These are phyloP conservation scores for Sinocyclocheilus rhinocerous DNA, from an alignment of 2,113 vertebrate genomes.

Conservation along the genomic window DNA sequence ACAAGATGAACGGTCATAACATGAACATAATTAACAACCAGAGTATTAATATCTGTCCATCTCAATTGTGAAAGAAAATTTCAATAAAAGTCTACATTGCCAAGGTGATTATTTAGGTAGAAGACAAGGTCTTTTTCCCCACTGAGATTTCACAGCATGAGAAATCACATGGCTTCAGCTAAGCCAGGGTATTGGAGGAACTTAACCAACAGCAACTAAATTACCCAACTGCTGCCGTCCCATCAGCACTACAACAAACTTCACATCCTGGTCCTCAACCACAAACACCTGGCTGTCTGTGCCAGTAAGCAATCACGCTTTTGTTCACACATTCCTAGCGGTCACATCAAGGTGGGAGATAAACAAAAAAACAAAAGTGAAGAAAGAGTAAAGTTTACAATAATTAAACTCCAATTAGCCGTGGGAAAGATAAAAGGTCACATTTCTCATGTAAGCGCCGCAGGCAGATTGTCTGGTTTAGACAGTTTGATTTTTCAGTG, in stretches of 20 bases:
- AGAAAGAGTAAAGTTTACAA: neutral
- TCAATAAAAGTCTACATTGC: neutral
- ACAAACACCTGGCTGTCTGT: constrained; percentile 49
- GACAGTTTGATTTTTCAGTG: neutral
- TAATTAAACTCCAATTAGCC: neutral
- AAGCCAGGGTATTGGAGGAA: neutral
- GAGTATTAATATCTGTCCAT: neutral
- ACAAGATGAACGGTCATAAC: neutral
- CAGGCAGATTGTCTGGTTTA: neutral
- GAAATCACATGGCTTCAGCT: constrained; percentile 8
- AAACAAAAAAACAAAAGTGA: neutral
- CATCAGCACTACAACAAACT: constrained; percentile 28
- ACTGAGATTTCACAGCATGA: neutral
- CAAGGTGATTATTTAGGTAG: neutral
- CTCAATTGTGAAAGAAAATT: neutral
- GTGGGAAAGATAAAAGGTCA: neutral
- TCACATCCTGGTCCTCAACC: constrained; percentile 38
- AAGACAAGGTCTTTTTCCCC: neutral
- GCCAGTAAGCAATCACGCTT: constrained; percentile 54
- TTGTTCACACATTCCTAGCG: constrained; percentile 39
- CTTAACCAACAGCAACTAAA: constrained; percentile 9
- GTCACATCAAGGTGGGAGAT: constrained; percentile 20
- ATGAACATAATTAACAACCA: neutral
- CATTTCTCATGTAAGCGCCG: neutral
- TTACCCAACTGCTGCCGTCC: neutral